phyloP scores from a whole-genome alignment of 2,797 vertebrate genomes.

The Enteromius thamalakanensis region DNA sequence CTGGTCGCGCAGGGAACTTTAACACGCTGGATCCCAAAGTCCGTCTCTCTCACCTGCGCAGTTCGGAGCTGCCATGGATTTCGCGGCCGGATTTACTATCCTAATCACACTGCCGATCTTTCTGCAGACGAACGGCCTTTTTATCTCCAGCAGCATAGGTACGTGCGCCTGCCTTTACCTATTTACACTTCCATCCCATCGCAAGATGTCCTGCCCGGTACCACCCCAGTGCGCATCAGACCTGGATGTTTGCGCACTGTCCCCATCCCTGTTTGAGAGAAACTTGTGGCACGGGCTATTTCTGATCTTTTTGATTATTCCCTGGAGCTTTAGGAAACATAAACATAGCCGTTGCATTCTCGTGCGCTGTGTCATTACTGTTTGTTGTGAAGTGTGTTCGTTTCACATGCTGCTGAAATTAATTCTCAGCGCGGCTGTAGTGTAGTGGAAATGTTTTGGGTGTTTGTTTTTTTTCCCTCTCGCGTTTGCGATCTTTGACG shows the following conservation, averaged over 20 bases:
- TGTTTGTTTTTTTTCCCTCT: background rate
- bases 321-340: slow-evolving; percentile 19
- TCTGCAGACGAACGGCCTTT: slow-evolving; percentile 82
- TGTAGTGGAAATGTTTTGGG: slow-evolving; percentile 31
- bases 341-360: background rate
- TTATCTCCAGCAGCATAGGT: slow-evolving; percentile 86
- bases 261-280: slow-evolving; percentile 22
- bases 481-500: slow-evolving; percentile 62
- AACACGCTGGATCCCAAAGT: slow-evolving; percentile 85
- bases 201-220: slow-evolving; percentile 39
- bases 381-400: slow-evolving; percentile 56
- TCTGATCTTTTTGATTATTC: slow-evolving; percentile 44
- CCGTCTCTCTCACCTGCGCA: slow-evolving; percentile 85
- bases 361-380: slow-evolving; percentile 60
- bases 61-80: slow-evolving; percentile 87
- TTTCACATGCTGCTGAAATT: slow-evolving; percentile 65
- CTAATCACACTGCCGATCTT: slow-evolving; percentile 80
- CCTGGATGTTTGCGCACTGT: slow-evolving; percentile 31
- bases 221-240: slow-evolving; percentile 36
- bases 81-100: slow-evolving; percentile 79
- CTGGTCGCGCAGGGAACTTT: slow-evolving; percentile 82
- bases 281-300: slow-evolving; percentile 49
- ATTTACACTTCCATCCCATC: slow-evolving; percentile 63
- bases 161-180: slow-evolving; percentile 72
- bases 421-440: slow-evolving; percentile 7